phyloP scores from a whole-genome alignment of 2,113 vertebrate species.

The Cisticola juncidis region DNA sequence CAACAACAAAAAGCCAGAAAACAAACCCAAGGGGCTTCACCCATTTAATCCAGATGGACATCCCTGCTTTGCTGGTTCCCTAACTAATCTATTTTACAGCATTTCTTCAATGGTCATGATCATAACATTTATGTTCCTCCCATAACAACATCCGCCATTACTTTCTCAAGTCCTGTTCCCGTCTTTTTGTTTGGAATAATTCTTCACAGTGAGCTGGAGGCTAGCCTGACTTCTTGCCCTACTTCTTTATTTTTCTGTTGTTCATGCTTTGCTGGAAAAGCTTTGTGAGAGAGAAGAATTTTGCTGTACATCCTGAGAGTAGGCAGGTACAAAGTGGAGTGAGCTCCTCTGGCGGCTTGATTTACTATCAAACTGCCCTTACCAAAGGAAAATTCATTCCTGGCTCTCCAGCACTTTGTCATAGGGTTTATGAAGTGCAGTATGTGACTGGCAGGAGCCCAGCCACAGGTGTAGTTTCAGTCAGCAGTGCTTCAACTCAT shows the following conservation, averaged over 20 bases:
- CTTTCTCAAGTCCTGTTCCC: background rate
- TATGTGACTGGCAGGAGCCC: background rate
- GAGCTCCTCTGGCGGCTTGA: background rate
- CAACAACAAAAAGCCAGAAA: background rate
- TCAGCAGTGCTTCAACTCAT: background rate
- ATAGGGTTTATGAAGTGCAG: background rate
- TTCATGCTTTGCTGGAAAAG: background rate
- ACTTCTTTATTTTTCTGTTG: background rate
- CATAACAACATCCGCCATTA: background rate
- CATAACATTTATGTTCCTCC: background rate
- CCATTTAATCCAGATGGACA: background rate
- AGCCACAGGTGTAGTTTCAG: background rate
- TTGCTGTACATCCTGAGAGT: background rate
- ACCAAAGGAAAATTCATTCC: background rate
- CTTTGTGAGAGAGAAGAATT: background rate
- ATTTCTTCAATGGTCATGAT: background rate
- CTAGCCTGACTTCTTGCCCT: background rate
- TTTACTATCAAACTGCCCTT: background rate
- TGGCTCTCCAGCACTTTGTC: background rate
- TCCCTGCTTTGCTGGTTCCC: background rate
- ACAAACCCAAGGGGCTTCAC: background rate
- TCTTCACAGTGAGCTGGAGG: background rate
- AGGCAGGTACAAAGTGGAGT: background rate
- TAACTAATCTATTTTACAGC: background rate
- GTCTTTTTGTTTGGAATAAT: background rate